Conservation (phyloP, 2,797 vertebrate species). For the Hozukius guyotensis region DNA sequence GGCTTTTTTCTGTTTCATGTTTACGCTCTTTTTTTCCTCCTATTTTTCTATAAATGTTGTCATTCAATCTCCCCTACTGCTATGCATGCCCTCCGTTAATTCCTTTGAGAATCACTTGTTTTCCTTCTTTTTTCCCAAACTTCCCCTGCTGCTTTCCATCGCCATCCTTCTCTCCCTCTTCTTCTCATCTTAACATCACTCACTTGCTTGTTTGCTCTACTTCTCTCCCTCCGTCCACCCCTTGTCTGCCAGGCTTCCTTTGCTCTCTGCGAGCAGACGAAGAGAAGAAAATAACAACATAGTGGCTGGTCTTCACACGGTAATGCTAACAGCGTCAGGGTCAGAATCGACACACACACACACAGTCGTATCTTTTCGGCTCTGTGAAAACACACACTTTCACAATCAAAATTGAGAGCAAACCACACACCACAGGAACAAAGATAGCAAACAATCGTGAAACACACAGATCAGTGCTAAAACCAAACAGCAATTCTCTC, state of each 20-base stretch:
- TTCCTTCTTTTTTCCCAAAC: slow-evolving; percentile 46
- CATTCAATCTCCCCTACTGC: slow-evolving; percentile 45
- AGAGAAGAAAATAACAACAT: slow-evolving; percentile 54
- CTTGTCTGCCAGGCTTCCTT: slow-evolving; percentile 44
- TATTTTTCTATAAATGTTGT: slow-evolving; percentile 52
- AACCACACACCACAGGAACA: slow-evolving; percentile 30
- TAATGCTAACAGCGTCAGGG: slow-evolving; percentile 20
- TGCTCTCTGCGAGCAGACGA: slow-evolving; percentile 40
- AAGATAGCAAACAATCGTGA: slow-evolving; percentile 9
- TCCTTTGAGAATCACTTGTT: slow-evolving; percentile 65
- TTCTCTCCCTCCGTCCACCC: slow-evolving; percentile 40
- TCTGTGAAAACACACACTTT: not conserved
- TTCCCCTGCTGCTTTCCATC: slow-evolving; percentile 42
- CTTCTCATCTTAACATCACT: slow-evolving; percentile 54
- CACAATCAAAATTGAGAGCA: not conserved
- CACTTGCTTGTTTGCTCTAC: slow-evolving; percentile 51
- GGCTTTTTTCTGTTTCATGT: slow-evolving; percentile 50
- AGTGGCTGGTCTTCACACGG: slow-evolving; percentile 44
- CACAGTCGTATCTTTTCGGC: not conserved
- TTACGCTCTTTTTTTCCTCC: slow-evolving; percentile 7
- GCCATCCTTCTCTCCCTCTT: slow-evolving; percentile 25
- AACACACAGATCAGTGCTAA: slow-evolving; percentile 45
- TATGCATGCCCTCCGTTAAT: slow-evolving; percentile 41
- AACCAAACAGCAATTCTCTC: slow-evolving; percentile 43
- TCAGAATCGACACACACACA: slow-evolving; percentile 10